Evolutionary conservation across 2,797 vertebrate species (phyloP).

Genomic region (Sebastes trivittatus): DNA sequence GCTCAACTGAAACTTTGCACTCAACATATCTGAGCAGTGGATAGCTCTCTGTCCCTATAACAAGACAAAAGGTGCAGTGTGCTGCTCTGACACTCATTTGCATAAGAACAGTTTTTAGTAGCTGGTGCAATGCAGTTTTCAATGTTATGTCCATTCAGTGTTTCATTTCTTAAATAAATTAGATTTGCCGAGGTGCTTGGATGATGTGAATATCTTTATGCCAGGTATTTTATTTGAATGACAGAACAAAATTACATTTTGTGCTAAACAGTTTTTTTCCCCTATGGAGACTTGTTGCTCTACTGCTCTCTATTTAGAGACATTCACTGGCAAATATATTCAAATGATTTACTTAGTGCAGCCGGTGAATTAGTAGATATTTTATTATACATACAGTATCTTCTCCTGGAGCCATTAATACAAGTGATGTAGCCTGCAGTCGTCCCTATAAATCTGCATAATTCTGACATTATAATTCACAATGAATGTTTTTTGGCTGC

Average conservation of each 20-base stretch:
- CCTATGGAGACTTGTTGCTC: conserved; percentile 30
- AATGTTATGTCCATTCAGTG: conserved; percentile 54
- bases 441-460: conserved; percentile 36
- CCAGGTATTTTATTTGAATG: conserved; percentile 48
- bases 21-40: background rate
- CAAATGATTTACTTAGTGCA: conserved; percentile 49
- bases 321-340: conserved; percentile 52
- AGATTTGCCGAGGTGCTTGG: conserved; percentile 41
- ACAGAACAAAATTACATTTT: conserved; percentile 46
- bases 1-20: background rate
- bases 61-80: conserved; percentile 10
- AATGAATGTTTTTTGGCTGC: background rate
- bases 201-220: conserved; percentile 15
- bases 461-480: background rate
- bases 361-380: conserved; percentile 38
- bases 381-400: conserved; percentile 33
- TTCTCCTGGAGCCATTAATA: conserved; percentile 30
- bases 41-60: background rate
- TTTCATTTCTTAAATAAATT: conserved; percentile 59
- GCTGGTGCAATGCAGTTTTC: conserved; percentile 53
- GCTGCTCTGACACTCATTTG: conserved; percentile 41
- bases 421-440: conserved; percentile 34
- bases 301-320: conserved; percentile 36
- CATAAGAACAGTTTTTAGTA: conserved; percentile 51
- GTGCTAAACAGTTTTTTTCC: conserved; percentile 2